Percentiles rank a stretch among this genome's conserved stretches.
These are phyloP conservation scores for Tinamus major DNA, from an alignment of 2,797 vertebrate genomes.

Conservation along the genomic window DNA sequence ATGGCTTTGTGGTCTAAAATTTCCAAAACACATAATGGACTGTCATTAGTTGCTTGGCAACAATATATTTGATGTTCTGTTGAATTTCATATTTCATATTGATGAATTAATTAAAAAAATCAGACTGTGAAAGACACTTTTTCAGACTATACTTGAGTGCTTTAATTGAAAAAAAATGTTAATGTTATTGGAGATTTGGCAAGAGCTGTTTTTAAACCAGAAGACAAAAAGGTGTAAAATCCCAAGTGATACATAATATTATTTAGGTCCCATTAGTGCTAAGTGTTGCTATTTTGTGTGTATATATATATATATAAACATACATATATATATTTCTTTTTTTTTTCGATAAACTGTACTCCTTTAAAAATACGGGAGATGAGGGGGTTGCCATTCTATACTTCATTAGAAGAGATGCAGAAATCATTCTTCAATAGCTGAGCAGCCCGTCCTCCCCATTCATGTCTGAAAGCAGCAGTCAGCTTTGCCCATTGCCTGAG, in stretches of 20 bases:
- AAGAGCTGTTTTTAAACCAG: background rate
- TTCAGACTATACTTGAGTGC: background rate
- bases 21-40: background rate
- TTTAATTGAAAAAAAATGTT: background rate
- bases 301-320: no score
- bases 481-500: background rate
- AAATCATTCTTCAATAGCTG: background rate
- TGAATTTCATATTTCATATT: constrained; percentile 47
- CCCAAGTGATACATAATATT: background rate
- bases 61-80: constrained; percentile 2
- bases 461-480: background rate
- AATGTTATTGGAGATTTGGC: background rate
- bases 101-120: constrained; percentile 11
- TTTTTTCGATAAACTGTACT: background rate
- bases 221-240: background rate
- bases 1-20: background rate
- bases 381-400: fast-evolving
- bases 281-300: background rate
- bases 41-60: constrained; percentile 42
- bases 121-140: background rate
- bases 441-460: background rate
- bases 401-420: background rate
- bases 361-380: background rate
- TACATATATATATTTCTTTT: no score
- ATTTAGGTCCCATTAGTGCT: background rate